These are phyloP conservation scores for Parotia lawesii DNA, from an alignment of 2,113 vertebrate species.

Conservation along the genomic window DNA sequence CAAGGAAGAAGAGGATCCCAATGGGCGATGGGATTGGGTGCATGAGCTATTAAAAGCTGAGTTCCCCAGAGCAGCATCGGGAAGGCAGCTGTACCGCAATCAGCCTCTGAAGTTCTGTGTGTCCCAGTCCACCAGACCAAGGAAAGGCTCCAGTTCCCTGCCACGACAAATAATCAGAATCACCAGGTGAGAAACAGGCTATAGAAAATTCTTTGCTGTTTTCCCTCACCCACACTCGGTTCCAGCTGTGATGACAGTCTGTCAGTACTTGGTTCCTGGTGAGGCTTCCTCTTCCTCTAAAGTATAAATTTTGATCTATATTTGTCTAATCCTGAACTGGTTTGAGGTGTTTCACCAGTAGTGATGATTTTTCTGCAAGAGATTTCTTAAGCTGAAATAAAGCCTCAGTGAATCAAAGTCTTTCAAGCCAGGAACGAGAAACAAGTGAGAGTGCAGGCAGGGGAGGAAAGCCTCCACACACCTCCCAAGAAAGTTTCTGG, in stretches of 20 bases:
- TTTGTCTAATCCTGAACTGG: neutral
- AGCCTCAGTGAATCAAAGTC: neutral
- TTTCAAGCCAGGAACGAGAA: neutral
- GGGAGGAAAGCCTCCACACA: neutral
- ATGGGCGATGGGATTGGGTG: accelerated
- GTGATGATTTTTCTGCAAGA: neutral
- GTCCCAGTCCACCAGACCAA: neutral
- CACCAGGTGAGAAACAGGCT: neutral
- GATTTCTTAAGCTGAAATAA: neutral
- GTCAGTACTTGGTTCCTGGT: neutral
- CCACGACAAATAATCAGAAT: neutral
- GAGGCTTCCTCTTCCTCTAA: neutral
- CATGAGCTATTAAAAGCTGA: neutral
- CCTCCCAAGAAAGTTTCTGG: neutral
- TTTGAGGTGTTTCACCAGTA: neutral
- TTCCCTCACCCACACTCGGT: neutral
- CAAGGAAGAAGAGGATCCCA: neutral
- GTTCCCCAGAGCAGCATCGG: neutral
- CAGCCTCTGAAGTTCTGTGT: neutral
- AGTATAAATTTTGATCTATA: neutral
- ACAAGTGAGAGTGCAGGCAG: neutral
- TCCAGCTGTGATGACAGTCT: neutral
- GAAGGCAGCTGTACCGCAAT: neutral
- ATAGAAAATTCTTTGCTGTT: neutral
- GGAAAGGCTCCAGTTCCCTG: neutral